Evolutionary conservation across 2,113 vertebrate species (phyloP), one percentile per base, ranked within the genome.

Genomic region (Pseudois nayaur): DNA sequence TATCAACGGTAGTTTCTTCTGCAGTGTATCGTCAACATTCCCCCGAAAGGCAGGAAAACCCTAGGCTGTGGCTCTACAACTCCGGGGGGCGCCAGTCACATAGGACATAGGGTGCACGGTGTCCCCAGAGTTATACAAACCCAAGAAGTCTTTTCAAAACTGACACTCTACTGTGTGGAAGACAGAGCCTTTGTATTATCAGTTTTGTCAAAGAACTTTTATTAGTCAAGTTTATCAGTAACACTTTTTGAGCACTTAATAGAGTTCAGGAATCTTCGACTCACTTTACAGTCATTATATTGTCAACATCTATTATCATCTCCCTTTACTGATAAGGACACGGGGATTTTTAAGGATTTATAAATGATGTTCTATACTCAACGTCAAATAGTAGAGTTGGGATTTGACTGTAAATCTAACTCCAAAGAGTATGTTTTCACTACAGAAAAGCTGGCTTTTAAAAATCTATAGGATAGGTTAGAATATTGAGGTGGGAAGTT

Each of bases 81-180:
- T 29, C 25, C 25, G 59, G 10, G 3, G 40, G 7, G 13, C 0
- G 0, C 21, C 54, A 54, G 13, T 23, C 71, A 76, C 9, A 4
- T 4, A 60, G 36, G 25, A 29, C 15, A 62, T 15, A 57, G 16
- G 19, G 19, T 15, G 5, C 11, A 43, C 0, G 0, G 10, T 19
- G 1, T 81, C 62, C 5, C 31, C 10, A 60, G 31, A 62, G 33
- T 36, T 45, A 15, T 29, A 17, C 60, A 85, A 92, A 78, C 31
- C 19, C 64, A 55, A 94, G 23, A 67, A 90, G 52, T 78, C 36
- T 57, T 78, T 95, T 91, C 55, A 52, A 95, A 83, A 71, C n/a
- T 23, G 33, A 57, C 23, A 94, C 2, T 31, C 55, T 19, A 43
- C 13, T 27, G 2, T 33, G 13, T 82, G 33, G 33, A 94, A 55